Evolutionary conservation across 2,797 vertebrate species (phyloP).

Genomic region (Lagothrix lagotricha): DNA sequence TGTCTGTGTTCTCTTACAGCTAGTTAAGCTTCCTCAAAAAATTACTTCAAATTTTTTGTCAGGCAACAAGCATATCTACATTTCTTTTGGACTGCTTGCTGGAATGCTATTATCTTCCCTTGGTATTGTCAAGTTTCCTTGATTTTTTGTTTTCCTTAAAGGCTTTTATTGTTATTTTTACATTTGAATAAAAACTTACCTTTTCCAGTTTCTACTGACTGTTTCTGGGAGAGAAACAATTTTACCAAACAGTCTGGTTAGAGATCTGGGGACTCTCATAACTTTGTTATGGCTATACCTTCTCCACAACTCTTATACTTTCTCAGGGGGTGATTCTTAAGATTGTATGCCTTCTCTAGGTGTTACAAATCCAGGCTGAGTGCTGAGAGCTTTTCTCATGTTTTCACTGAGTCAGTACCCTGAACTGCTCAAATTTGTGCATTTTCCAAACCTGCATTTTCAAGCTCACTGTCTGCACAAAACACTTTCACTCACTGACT

Average conservation of each 20-base stretch:
- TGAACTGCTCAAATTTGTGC: background rate
- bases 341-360: background rate
- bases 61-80: too few relatives aligned
- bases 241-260: background rate
- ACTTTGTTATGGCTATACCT: background rate
- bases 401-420: background rate
- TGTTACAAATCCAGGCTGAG: background rate
- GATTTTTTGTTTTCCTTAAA: background rate
- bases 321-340: background rate
- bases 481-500: background rate
- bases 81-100: background rate
- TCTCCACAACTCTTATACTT: too few relatives aligned
- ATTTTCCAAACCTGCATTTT: background rate
- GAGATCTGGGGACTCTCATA: background rate
- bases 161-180: background rate
- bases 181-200: background rate
- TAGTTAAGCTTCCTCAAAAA: background rate
- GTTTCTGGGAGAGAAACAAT: background rate
- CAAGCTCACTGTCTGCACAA: background rate
- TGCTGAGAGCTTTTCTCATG: background rate
- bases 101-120: background rate
- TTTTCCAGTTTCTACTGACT: background rate
- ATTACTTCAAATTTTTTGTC: background rate
- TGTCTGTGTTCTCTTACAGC: background rate
- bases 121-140: background rate